Evolutionary conservation across 2,888 invertebrate species (phyloP).

Genomic region (Yponomeuta sedellus): DNA sequence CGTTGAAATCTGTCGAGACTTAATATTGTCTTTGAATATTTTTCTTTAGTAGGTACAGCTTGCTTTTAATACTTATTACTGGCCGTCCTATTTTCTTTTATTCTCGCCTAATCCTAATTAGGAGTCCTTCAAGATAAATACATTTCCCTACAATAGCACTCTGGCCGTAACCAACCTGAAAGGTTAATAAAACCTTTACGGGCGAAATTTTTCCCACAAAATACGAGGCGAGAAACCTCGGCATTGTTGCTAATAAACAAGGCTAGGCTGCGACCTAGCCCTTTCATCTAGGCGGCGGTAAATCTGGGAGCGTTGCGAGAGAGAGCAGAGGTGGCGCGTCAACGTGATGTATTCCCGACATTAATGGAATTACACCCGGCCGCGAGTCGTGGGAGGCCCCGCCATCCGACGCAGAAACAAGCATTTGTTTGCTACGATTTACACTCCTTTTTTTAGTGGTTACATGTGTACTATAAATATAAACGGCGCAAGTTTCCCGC

Average conservation of each 20-base stretch:
- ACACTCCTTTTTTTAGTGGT: conserved; percentile 18
- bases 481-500: conserved; percentile 4
- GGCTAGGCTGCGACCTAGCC: conserved; percentile 30
- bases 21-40: not conserved
- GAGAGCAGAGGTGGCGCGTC: conserved; percentile 15
- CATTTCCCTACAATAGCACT: not conserved
- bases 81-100: not conserved
- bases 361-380: conserved; percentile 55
- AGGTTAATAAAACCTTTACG: conserved; percentile 1
- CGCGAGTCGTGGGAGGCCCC: conserved; percentile 24
- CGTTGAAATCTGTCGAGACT: not conserved
- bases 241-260: conserved; percentile 11
- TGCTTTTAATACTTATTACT: not conserved
- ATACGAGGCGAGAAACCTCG: not conserved
- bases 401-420: conserved; percentile 37
- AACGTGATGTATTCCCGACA: conserved; percentile 57
- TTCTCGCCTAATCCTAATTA: not conserved
- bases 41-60: not conserved
- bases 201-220: conserved; percentile 1
- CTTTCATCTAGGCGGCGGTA: conserved; percentile 51
- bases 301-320: conserved; percentile 36
- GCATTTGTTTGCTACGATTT: conserved; percentile 32
- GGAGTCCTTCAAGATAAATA: not conserved
- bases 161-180: not conserved
- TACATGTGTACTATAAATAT: conserved; percentile 9